These are phyloP conservation scores for Aricia artaxerxes DNA, from an alignment of 2,888 invertebrate species.

Conservation along the genomic window DNA sequence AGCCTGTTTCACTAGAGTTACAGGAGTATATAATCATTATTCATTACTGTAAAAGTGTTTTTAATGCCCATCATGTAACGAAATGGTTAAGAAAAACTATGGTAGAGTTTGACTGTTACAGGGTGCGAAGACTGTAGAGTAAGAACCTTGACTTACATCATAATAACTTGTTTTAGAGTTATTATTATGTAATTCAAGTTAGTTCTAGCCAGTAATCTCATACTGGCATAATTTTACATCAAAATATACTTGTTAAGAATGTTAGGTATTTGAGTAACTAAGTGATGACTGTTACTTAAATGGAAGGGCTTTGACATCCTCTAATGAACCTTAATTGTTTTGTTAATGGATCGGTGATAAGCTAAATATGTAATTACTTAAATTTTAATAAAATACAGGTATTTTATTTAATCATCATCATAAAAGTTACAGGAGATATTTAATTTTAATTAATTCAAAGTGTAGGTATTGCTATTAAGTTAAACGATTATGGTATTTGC, in stretches of 20 bases:
- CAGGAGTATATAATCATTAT: too few relatives aligned
- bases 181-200: too few relatives aligned
- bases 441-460: not conserved
- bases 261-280: not conserved
- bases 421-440: not conserved
- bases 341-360: not conserved
- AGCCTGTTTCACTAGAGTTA: too few relatives aligned
- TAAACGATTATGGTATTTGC: too few relatives aligned
- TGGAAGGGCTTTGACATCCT: not conserved
- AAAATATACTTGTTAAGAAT: not conserved
- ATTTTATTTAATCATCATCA: not conserved
- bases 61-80: too few relatives aligned
- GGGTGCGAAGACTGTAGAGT: not conserved
- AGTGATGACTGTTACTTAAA: not conserved
- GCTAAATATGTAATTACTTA: not conserved
- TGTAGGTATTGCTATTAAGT: not conserved
- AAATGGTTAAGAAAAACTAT: too few relatives aligned
- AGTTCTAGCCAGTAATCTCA: too few relatives aligned
- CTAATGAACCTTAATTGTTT: not conserved
- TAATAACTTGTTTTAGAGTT: too few relatives aligned
- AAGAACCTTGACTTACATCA: not conserved
- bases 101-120: not conserved
- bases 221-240: too few relatives aligned
- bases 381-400: not conserved
- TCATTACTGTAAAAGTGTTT: too few relatives aligned